These are phyloP conservation scores for Lasioglossum oenotherae DNA, from an alignment of 2,888 invertebrate species.

Conservation along the genomic window DNA sequence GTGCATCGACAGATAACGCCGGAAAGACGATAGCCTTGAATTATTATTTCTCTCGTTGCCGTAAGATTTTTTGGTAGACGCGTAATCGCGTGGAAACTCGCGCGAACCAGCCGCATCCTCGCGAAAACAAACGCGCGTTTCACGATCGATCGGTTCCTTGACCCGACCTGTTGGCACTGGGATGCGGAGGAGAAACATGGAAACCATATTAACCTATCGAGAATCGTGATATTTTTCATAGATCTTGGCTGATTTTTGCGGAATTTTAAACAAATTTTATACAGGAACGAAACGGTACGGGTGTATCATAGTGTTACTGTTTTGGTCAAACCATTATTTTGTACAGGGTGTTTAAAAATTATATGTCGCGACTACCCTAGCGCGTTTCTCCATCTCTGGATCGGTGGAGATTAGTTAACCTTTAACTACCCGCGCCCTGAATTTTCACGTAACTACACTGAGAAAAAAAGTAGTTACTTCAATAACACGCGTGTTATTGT, in stretches of 20 bases:
- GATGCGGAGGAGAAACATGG: neutral
- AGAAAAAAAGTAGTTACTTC: too few species aligned
- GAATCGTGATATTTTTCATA: neutral
- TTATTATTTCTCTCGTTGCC: constrained; percentile 31
- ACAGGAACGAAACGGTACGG: too few species aligned
- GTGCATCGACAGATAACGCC: constrained; percentile 45
- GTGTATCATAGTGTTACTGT: too few species aligned
- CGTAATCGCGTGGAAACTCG: constrained; percentile 23
- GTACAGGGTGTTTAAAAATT: too few species aligned
- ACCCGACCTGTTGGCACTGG: neutral
- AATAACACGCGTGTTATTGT: too few species aligned
- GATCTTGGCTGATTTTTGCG: neutral
- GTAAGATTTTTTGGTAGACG: constrained; percentile 34
- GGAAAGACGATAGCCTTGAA: constrained; percentile 27
- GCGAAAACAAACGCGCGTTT: constrained; percentile 26
- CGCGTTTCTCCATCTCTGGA: too few species aligned
- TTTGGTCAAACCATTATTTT: too few species aligned
- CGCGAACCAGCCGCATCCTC: neutral
- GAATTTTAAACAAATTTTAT: too few species aligned
- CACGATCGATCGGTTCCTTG: constrained; percentile 30
- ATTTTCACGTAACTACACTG: too few species aligned
- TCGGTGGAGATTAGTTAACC: too few species aligned
- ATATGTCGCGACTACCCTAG: too few species aligned
- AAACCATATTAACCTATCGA: neutral
- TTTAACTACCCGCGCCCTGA: too few species aligned